These are phyloP conservation scores for Meleagris gallopavo DNA, from an alignment of 2,113 vertebrate species.

Conservation along the genomic window DNA sequence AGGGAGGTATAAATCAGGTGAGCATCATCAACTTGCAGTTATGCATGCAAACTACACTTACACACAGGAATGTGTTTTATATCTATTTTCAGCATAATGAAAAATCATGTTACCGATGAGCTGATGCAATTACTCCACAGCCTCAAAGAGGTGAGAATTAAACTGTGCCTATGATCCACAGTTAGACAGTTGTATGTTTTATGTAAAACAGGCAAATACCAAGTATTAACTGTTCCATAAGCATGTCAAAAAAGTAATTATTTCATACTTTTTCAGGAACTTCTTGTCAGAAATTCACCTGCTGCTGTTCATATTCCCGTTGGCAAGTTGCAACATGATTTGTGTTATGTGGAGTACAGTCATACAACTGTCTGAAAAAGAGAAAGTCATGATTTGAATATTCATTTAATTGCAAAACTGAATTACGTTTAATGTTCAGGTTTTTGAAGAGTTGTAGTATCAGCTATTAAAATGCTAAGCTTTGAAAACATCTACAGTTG, in stretches of 20 bases:
- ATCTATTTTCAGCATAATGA: not conserved
- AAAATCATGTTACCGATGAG: not conserved
- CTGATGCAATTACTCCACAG: not conserved
- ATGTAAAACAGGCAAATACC: not conserved
- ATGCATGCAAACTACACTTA: not conserved
- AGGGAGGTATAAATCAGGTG: not conserved
- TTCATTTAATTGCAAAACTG: not conserved
- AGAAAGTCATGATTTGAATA: not conserved
- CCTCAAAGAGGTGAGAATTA: not conserved
- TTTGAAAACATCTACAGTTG: not conserved
- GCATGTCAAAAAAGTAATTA: not conserved
- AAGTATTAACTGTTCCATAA: not conserved
- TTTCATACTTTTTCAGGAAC: not conserved
- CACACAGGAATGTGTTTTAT: not conserved
- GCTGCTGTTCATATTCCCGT: not conserved
- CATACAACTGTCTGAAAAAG: not conserved
- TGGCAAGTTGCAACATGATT: not conserved
- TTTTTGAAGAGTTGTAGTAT: not conserved
- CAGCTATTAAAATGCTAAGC: not conserved
- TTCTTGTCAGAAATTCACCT: not conserved
- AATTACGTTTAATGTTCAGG: not conserved
- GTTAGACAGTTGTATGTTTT: not conserved
- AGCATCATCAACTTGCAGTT: accelerated
- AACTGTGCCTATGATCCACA: not conserved
- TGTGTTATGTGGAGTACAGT: not conserved